Base-by-base conservation (phyloP, 2,888 invertebrate species). In the Craniophora ligustri region DNA sequence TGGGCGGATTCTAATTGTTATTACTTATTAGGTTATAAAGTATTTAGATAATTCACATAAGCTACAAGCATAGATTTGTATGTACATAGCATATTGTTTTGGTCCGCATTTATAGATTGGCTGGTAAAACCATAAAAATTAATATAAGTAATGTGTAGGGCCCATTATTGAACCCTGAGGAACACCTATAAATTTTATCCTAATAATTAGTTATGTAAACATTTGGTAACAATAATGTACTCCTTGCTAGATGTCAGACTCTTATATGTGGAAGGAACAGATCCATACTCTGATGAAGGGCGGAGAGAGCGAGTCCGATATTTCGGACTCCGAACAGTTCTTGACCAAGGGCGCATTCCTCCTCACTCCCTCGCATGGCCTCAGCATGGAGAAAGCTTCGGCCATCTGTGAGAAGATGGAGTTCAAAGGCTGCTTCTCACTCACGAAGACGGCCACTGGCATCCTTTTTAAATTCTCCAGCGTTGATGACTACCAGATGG, bases 361-460 rank as follows among this genome's bases (percentile, higher is more conserved):
- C 41, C 94, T 97, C 75, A 97, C 97, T 36, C 97, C 97, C 32
- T 97, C 97, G 45, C 97, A 97, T 89, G 97, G 97, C 81, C 94
- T 97, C 75, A 97, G 96, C 82, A 95, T 97, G 95, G 97, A 97
- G 89, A 97, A 97, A 71, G 97, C 97, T 2, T 96, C 97, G 32
- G 94, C 96, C 75, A 97, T 97, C 80, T 97, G 97, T 91, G 97
- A 97, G 94, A 97, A 97, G 87, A 96, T 97, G 95, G 97, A 96
- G 91, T 97, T 97, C 91, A 96, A 96, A 78, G 97, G 97, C 46
- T 96, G 97, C 79, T 97, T 97, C 92, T 97, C 97, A 72, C 94
- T 97, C 75, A 97, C 97, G 65, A 97, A 97, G 94, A 97, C 97
- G 0, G 97, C 97, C 42, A 97, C 97, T 35, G 97, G 97, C 51